A percentile compares a stretch with the other conserved stretches of the same genome.
phyloP scores from a whole-genome alignment of 2,797 vertebrate species.

The Acanthiza pusilla region DNA sequence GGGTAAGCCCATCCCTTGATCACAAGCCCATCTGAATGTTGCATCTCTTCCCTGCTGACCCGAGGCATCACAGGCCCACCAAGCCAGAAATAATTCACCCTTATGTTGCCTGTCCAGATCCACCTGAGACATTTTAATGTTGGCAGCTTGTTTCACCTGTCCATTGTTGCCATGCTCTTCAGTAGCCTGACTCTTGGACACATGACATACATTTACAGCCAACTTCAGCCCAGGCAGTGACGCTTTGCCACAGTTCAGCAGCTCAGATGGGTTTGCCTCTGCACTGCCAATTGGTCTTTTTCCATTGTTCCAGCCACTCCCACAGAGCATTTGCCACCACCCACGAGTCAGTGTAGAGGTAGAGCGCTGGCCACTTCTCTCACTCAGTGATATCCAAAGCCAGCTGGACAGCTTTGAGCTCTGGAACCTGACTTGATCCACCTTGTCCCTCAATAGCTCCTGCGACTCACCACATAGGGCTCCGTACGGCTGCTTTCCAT shows the following conservation, averaged over 20 bases:
- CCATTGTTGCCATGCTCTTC: accelerated
- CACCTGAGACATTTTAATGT: neutral
- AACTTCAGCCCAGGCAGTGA: neutral
- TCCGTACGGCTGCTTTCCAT: neutral
- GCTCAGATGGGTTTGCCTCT: neutral
- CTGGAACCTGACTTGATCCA: neutral
- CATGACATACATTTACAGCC: neutral
- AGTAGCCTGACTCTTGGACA: neutral
- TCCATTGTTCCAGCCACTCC: neutral
- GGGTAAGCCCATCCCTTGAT: neutral
- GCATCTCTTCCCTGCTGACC: neutral
- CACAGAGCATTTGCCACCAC: neutral
- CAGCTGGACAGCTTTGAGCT: neutral
- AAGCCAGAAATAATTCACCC: neutral
- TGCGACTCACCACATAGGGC: neutral
- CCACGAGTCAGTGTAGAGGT: neutral
- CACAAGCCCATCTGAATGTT: neutral
- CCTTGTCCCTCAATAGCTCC: neutral
- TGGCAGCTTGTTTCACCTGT: neutral
- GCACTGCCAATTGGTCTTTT: neutral
- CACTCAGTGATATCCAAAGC: neutral
- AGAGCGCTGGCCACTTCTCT: neutral
- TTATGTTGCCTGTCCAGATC: neutral
- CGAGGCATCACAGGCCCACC: neutral
- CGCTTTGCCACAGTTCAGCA: neutral